A percentile compares a stretch with the other conserved stretches of the same genome.
Evolutionary conservation across 2,113 vertebrate genomes (phyloP).

Genomic region (Sakesphorus luctuosus): DNA sequence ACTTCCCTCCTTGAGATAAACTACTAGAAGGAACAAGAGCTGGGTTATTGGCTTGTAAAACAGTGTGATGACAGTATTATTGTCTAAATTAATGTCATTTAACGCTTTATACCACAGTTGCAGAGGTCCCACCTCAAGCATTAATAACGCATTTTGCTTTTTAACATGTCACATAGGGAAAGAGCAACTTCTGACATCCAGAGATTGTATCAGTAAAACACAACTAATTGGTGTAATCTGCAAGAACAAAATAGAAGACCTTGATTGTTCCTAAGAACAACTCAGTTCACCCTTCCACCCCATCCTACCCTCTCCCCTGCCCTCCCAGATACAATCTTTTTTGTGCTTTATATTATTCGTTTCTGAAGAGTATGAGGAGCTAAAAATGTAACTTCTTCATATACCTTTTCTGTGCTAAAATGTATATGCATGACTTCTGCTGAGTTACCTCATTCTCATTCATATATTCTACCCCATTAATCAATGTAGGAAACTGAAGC

Average conservation of each 20-base stretch:
- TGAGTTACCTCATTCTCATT: neutral
- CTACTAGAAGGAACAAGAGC: constrained; percentile 47
- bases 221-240: constrained; percentile 7
- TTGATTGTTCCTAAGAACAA: neutral
- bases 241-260: neutral
- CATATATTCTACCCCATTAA: constrained; percentile 17
- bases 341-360: neutral
- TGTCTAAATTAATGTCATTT: constrained; percentile 71
- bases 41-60: constrained; percentile 64
- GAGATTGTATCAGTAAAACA: constrained; percentile 1
- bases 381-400: constrained; percentile 1
- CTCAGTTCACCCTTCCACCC: neutral
- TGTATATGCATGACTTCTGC: neutral
- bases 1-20: constrained; percentile 54
- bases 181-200: neutral
- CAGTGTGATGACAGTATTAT: constrained; percentile 54
- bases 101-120: constrained; percentile 28
- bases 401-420: neutral
- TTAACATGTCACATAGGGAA: constrained; percentile 24
- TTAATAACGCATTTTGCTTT: constrained; percentile 58
- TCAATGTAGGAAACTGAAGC: constrained; percentile 24
- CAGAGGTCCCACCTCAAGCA: constrained; percentile 46
- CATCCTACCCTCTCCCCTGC: neutral
- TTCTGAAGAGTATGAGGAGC: neutral
- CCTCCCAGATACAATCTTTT: neutral